A percentile compares a stretch with the other conserved stretches of the same genome.
These are phyloP conservation scores for Tetramorium bicarinatum DNA, from an alignment of 2,888 invertebrate genomes.

Conservation along the genomic window DNA sequence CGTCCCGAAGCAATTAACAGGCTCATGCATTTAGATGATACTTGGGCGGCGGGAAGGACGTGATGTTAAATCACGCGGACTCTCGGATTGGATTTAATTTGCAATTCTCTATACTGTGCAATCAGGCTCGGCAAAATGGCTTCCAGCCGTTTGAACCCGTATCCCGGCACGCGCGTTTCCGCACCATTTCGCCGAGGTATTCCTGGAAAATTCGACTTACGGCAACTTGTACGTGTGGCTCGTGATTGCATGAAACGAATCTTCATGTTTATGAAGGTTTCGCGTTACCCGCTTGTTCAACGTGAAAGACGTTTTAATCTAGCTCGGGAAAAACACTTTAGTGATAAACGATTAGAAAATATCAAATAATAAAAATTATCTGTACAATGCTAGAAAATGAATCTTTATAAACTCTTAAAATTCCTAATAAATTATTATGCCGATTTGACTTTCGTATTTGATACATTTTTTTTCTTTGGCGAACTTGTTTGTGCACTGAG, in stretches of 20 bases:
- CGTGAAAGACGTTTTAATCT: background rate
- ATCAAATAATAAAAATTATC: background rate
- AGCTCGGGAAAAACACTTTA: background rate
- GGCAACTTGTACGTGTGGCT: conserved; percentile 7
- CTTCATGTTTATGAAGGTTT: conserved; percentile 3
- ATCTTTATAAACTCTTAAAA: background rate
- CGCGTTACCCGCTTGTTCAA: background rate
- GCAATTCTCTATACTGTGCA: conserved; percentile 66
- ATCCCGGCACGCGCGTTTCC: conserved; percentile 43
- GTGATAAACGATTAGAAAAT: background rate
- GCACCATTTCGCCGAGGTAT: conserved; percentile 51
- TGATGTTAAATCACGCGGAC: conserved; percentile 48
- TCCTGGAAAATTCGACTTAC: background rate
- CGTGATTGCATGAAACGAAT: conserved; percentile 39
- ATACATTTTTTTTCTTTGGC: background rate
- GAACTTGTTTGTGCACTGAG: background rate
- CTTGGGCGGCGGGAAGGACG: conserved; percentile 10
- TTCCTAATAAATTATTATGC: background rate
- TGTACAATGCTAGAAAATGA: background rate
- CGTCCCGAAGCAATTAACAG: conserved; percentile 30
- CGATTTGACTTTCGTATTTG: background rate
- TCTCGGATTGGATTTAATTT: conserved; percentile 65
- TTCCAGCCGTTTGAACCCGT: conserved; percentile 58
- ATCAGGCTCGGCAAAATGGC: conserved; percentile 65
- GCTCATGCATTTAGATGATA: conserved; percentile 33